Conservation (phyloP, 1,140 invertebrate species). For the Chlorops oryzae region DNA sequence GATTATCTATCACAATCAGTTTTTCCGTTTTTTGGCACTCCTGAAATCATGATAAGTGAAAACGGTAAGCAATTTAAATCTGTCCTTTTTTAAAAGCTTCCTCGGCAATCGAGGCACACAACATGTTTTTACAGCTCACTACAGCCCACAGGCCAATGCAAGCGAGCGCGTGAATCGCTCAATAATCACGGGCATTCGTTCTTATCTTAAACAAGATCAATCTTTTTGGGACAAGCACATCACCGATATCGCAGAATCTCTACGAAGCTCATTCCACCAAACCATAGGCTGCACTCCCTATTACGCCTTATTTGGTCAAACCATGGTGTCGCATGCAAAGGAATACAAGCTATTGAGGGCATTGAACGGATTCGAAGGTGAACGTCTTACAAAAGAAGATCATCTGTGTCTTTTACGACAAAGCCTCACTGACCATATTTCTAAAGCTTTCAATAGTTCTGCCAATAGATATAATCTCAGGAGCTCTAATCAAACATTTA, state of each 20-base stretch:
- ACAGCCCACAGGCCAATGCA: background rate
- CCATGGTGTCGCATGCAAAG: background rate
- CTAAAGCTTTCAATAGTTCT: no score
- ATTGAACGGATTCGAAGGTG: no score
- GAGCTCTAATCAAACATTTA: no score
- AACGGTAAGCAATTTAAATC: no score
- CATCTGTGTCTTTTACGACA: no score
- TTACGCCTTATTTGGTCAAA: background rate
- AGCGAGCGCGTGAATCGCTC: slow-evolving; percentile 1
- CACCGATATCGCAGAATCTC: background rate
- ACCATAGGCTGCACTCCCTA: background rate
- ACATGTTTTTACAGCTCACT: slow-evolving; percentile 1
- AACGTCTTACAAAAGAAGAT: no score
- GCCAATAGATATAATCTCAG: no score
- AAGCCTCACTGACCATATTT: no score
- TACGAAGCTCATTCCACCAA: background rate
- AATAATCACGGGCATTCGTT: background rate
- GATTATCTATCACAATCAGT: no score
- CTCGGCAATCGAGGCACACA: background rate
- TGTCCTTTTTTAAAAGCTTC: background rate
- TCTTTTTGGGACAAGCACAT: background rate
- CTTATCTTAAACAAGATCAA: background rate
- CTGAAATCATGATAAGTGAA: no score
- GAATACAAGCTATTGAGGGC: background rate
- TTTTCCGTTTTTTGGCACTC: no score